These are phyloP conservation scores for human DNA, from an alignment of 2,113 vertebrate species.

Conservation along the genomic window GRCh38 chr4:5265001-5265500, in stretches of 20 bases:
- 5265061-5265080: background rate
- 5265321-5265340: background rate
- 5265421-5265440: too few species aligned
- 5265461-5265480: background rate
- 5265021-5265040: background rate
- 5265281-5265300: background rate
- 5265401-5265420: too few species aligned
- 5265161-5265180: background rate
- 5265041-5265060: background rate
- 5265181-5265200: background rate
- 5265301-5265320: background rate
- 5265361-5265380: background rate
- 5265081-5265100: background rate
- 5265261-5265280: accelerated
- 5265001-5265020: background rate
- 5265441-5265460: too few species aligned
- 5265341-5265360: background rate
- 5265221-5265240: background rate
- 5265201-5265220: background rate
- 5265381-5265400: background rate
- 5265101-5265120: background rate
- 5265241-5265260: background rate
- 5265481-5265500: background rate
- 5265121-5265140: background rate
- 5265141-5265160: background rate